Conservation (phyloP, 2,888 invertebrate species). For the Furcula furcula region DNA sequence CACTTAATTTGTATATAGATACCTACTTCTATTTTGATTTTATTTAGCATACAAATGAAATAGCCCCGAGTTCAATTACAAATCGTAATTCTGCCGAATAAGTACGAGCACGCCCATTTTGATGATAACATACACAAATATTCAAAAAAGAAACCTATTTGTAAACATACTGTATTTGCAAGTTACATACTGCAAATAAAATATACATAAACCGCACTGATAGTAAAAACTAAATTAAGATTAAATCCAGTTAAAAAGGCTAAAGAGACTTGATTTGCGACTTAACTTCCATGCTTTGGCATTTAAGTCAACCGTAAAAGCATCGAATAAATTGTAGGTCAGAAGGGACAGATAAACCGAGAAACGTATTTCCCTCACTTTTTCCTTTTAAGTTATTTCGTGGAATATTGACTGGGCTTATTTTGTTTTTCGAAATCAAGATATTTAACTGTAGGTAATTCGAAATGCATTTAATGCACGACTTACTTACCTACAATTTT, state of each 20-base stretch:
- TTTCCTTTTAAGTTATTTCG: constrained; percentile 65
- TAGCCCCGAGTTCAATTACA: not conserved
- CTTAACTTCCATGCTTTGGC: constrained; percentile 73
- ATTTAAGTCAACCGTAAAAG: constrained; percentile 78
- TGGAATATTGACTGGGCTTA: constrained; percentile 58
- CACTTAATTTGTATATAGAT: constrained; percentile 24
- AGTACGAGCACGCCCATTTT: too few species aligned
- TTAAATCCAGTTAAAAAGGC: constrained; percentile 39
- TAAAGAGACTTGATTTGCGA: constrained; percentile 69
- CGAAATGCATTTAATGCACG: too few species aligned
- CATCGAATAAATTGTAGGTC: constrained; percentile 79
- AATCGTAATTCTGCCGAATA: too few species aligned
- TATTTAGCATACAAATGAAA: constrained; percentile 9
- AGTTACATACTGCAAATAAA: not conserved
- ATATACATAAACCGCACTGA: not conserved
- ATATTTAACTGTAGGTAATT: too few species aligned
- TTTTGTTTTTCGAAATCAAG: too few species aligned
- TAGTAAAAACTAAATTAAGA: constrained; percentile 27
- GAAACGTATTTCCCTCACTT: constrained; percentile 55
- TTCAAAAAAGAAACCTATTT: too few species aligned
- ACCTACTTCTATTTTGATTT: constrained; percentile 21
- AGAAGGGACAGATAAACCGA: constrained; percentile 78
- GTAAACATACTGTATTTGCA: too few species aligned
- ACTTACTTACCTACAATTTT: too few species aligned
- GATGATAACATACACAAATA: too few species aligned